Percentiles rank a stretch among this genome's conserved stretches.
phyloP scores from a whole-genome alignment of 64 coral and sea anemone genomes.

The Cladopsammia gracilis region DNA sequence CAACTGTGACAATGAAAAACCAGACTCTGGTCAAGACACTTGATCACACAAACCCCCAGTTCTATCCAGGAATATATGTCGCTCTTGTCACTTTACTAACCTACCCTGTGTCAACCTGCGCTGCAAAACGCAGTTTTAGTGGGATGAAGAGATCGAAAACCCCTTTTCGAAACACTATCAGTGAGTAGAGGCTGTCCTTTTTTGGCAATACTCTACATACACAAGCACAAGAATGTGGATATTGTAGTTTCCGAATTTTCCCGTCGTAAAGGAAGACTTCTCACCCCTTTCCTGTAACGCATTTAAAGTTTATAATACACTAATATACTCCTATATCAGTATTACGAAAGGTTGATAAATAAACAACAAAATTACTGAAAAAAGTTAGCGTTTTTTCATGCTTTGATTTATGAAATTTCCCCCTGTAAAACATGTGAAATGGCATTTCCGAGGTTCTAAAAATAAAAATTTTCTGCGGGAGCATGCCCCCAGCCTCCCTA shows the following conservation, averaged over 20 bases:
- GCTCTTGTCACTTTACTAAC: neutral
- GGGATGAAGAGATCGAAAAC: constrained; percentile 3
- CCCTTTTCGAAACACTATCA: neutral
- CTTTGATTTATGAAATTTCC: too few relatives aligned
- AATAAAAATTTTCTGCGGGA: neutral
- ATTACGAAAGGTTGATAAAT: neutral
- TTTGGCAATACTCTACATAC: too few relatives aligned
- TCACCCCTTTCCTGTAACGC: neutral
- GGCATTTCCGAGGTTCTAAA: neutral
- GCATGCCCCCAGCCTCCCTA: neutral
- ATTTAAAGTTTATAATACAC: neutral
- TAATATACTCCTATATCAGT: neutral
- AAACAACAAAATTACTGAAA: constrained; percentile 6
- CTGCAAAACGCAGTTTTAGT: constrained; percentile 5
- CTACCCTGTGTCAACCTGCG: constrained; percentile 11
- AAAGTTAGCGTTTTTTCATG: too few relatives aligned
- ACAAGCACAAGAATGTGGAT: too few relatives aligned
- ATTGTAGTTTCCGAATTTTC: neutral
- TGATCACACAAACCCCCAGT: neutral
- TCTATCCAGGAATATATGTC: constrained; percentile 14
- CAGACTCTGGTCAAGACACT: neutral
- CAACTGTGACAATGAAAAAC: neutral
- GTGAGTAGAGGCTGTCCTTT: too few relatives aligned
- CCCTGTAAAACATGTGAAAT: neutral
- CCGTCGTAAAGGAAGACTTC: neutral